Evolutionary conservation across 2,113 vertebrate species (phyloP).

Genomic region (Sprattus sprattus): DNA sequence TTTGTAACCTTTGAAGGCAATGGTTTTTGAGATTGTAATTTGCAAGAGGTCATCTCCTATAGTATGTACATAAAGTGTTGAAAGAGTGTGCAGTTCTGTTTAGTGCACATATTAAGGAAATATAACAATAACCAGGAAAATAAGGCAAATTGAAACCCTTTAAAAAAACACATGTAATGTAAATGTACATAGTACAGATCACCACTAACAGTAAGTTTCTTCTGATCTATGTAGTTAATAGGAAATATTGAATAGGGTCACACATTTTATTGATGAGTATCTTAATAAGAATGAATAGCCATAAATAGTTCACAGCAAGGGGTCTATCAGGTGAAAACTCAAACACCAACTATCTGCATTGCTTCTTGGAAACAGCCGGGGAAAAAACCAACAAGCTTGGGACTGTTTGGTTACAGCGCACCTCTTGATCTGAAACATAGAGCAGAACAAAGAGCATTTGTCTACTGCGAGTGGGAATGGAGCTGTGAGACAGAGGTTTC

Average conservation of each 20-base stretch:
- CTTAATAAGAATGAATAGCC: too few species aligned
- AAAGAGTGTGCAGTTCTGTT: not conserved
- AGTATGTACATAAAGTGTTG: not conserved
- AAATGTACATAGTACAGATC: not conserved
- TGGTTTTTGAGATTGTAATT: not conserved
- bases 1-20: not conserved
- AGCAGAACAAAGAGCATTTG: slow-evolving; percentile 21
- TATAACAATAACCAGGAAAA: not conserved
- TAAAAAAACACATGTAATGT: not conserved
- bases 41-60: not conserved
- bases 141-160: not conserved
- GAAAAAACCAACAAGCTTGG: not conserved
- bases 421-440: slow-evolving; percentile 25
- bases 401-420: not conserved
- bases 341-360: not conserved
- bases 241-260: not conserved
- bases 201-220: not conserved
- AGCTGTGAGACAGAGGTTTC: slow-evolving; percentile 33
- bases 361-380: not conserved
- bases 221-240: not conserved
- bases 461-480: slow-evolving; percentile 30
- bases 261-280: too few species aligned
- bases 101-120: not conserved
- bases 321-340: not conserved
- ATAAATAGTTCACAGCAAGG: not conserved